These are phyloP conservation scores for Zaprionus gabonicus DNA, from an alignment of 1,140 invertebrate genomes.

Conservation along the genomic window DNA sequence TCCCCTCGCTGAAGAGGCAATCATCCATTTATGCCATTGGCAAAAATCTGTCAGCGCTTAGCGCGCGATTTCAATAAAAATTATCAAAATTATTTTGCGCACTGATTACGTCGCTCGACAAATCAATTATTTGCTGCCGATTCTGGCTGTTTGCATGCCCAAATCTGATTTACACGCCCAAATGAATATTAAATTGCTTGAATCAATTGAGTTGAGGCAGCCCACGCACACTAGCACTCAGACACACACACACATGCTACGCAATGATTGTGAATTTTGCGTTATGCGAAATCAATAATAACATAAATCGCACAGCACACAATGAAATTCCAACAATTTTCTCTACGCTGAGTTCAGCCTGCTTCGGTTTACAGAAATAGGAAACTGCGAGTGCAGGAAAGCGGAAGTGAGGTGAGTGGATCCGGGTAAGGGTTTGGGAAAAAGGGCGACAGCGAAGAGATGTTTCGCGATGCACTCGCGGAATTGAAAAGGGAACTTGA, in stretches of 20 bases:
- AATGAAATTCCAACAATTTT: constrained; percentile 62
- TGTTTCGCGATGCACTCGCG: not conserved
- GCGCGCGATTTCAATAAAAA: constrained; percentile 58
- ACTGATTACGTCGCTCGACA: constrained; percentile 46
- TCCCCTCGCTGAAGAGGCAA: not conserved
- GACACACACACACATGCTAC: constrained; percentile 10
- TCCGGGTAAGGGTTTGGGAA: not conserved
- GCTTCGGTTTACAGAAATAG: constrained; percentile 4
- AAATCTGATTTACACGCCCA: constrained; percentile 82
- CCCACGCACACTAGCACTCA: constrained; percentile 37
- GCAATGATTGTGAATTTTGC: constrained; percentile 67
- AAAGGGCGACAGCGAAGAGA: not conserved
- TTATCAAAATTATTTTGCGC: constrained; percentile 68
- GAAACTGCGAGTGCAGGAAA: not conserved
- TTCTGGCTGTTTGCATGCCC: constrained; percentile 74
- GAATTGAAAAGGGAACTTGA: not conserved
- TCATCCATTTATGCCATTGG: constrained; percentile 38
- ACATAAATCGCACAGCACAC: constrained; percentile 70
- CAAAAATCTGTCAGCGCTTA: constrained; percentile 52
- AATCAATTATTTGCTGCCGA: constrained; percentile 72
- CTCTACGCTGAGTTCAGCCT: constrained; percentile 32
- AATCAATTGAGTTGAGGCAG: constrained; percentile 69
- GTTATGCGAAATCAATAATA: constrained; percentile 75
- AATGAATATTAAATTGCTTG: constrained; percentile 82
- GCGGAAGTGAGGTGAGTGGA: not conserved